These are phyloP conservation scores for Odontomyia ornata DNA, from an alignment of 2,888 invertebrate species.

Conservation along the genomic window DNA sequence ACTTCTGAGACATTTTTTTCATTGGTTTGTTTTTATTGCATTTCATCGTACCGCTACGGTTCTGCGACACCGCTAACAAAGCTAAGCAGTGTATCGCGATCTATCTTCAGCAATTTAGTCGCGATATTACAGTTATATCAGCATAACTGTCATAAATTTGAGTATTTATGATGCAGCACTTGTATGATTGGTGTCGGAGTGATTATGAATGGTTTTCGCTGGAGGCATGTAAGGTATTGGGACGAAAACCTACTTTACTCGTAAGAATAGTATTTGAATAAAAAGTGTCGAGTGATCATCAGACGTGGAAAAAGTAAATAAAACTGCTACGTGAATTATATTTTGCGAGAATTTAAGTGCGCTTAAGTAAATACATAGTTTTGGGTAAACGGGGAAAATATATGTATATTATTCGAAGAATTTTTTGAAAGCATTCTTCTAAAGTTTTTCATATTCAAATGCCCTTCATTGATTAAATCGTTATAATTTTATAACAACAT, in stretches of 20 bases:
- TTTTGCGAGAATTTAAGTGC: too few species aligned
- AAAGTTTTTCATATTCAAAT: too few species aligned
- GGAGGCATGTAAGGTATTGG: slow-evolving; percentile 19
- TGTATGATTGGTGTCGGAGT: slow-evolving; percentile 14
- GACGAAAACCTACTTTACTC: slow-evolving; percentile 26
- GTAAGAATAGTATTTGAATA: not conserved
- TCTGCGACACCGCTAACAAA: not conserved
- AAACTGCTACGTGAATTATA: too few species aligned
- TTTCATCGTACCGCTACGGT: not conserved
- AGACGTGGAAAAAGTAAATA: too few species aligned
- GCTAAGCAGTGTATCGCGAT: not conserved
- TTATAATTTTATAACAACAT: too few species aligned
- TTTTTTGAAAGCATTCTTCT: too few species aligned
- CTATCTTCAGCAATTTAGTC: not conserved
- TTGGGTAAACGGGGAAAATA: too few species aligned
- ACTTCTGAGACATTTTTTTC: not conserved
- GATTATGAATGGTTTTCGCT: slow-evolving; percentile 10
- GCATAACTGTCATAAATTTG: slow-evolving; percentile 38
- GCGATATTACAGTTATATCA: slow-evolving; percentile 20
- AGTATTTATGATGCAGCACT: slow-evolving; percentile 10
- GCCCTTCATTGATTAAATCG: too few species aligned
- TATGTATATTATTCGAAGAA: too few species aligned
- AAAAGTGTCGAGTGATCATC: too few species aligned
- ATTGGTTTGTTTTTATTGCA: not conserved
- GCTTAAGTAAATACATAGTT: too few species aligned